A percentile compares a stretch with the other conserved stretches of the same genome.
These are phyloP conservation scores for Tonatia bakeri DNA, from an alignment of 2,113 vertebrate genomes.

Conservation along the genomic window DNA sequence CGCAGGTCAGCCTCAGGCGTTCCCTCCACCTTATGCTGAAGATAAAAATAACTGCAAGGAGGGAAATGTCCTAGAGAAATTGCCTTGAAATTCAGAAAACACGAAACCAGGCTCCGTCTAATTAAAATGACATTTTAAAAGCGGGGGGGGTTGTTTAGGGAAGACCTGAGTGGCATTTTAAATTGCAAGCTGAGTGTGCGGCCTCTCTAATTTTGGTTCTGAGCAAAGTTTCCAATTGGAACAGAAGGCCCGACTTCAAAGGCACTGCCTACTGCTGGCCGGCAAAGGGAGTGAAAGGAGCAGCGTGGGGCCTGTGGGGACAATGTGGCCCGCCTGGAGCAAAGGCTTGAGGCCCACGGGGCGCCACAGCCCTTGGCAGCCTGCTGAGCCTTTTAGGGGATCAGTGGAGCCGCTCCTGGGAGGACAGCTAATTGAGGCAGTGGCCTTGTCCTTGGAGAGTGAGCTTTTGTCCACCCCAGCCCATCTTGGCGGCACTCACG, in stretches of 20 bases:
- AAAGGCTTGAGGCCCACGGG: constrained; percentile 33
- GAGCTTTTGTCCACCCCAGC: neutral
- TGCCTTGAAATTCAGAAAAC: constrained; percentile 57
- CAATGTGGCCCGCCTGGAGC: neutral
- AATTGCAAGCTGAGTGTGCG: constrained; percentile 13
- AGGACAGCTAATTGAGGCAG: constrained; percentile 34
- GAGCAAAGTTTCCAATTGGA: constrained; percentile 42
- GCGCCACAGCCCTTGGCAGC: neutral
- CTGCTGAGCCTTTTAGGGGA: constrained; percentile 51
- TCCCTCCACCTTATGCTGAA: constrained; percentile 53
- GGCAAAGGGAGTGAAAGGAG: constrained; percentile 40
- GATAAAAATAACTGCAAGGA: constrained; percentile 68
- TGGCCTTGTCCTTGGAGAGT: neutral
- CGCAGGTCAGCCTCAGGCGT: constrained; percentile 52
- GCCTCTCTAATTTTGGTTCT: constrained; percentile 56
- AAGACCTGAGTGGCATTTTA: neutral
- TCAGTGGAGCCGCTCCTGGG: neutral
- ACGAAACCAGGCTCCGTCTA: constrained; percentile 21
- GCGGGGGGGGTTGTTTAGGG: fast-evolving
- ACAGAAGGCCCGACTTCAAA: constrained; percentile 66
- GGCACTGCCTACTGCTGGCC: neutral
- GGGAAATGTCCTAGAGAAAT: constrained; percentile 67
- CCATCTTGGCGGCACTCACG: neutral
- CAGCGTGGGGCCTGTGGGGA: constrained; percentile 56
- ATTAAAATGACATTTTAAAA: neutral